Base-by-base conservation (phyloP, 2,888 invertebrate species). In the Dermolepida albohirtum region DNA sequence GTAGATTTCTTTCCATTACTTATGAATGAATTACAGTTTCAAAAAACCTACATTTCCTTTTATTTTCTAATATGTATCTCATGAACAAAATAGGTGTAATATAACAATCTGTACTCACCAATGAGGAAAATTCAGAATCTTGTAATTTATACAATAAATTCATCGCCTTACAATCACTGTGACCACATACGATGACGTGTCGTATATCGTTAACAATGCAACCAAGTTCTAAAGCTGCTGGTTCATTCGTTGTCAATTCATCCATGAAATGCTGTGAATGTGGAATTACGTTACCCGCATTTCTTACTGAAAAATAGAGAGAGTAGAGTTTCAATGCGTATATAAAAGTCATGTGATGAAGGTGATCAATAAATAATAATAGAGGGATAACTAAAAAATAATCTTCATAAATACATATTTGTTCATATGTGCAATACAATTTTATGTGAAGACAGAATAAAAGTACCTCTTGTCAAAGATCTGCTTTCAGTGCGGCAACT, bases 161-260 rank as follows among this genome's bases (percentile, higher is more conserved):
- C 92, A 98, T 97, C 2, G 98, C 98, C 88, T 97, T 98, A 82
- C 98, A 98, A 81, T 98, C 98, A 70, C 97, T 97, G 81, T 98
- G 98, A 0, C 98, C 98, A 80, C 97, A 97, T 2, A 98, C 96
- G 71, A 98, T 94, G 44, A 98, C 90, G 79, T 98, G 96, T 69
- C 92, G 87, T 72, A 98, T 95, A 75, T 95, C 90, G 80, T 97
- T 96, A 44, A 95, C 88, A 16, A 97, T 90, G 81, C 97, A 98
- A 22, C 96, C 97, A 64, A 98, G 87, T 84, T 98, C 98, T 74
- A 98, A 84, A 4, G 97, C 98, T 5, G 97, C 98, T 7, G 97
- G 96, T 84, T 98, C 98, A 75, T 96, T 96, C 76, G 96, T 95
- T 5, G 94, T 94, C 78, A 92, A 89, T 81, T 95, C 94, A 77